Evolutionary conservation across 92 coral and sea anemone species (phyloP).

Genomic region (Parazoanthus swiftii): DNA sequence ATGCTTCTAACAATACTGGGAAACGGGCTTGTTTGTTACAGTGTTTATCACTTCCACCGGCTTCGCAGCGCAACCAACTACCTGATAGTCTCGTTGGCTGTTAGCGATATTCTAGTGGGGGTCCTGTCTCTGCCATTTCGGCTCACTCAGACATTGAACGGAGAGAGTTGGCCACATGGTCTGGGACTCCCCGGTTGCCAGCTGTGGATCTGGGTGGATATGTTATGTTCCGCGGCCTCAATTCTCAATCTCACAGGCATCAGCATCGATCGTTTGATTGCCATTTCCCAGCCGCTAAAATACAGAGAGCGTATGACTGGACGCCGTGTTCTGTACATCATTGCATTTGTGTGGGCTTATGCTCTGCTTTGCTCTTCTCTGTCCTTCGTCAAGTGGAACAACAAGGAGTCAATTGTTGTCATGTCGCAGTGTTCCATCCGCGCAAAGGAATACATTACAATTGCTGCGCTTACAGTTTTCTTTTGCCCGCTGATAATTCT

Average conservation of each 20-base stretch:
- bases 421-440: constrained; percentile 74
- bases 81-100: constrained; percentile 91
- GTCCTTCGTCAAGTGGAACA: constrained; percentile 84
- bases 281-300: constrained; percentile 81
- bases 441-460: constrained; percentile 79
- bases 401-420: constrained; percentile 50
- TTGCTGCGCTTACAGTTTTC: constrained; percentile 75
- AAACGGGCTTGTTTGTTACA: constrained; percentile 83
- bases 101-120: constrained; percentile 87
- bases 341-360: constrained; percentile 78
- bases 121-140: constrained; percentile 84
- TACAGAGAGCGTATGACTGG: constrained; percentile 91
- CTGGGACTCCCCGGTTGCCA: constrained; percentile 79
- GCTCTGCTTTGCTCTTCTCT: constrained; percentile 74
- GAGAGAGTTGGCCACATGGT: constrained; percentile 62
- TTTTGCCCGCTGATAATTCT: constrained; percentile 88
- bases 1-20: constrained; percentile 90
- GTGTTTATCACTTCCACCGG: constrained; percentile 78
- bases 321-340: constrained; percentile 63
- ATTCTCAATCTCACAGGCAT: constrained; percentile 87
- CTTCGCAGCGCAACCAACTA: constrained; percentile 91
- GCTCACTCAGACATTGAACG: constrained; percentile 76
- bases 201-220: constrained; percentile 95
- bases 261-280: constrained; percentile 88
- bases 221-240: constrained; percentile 88